Conservation (phyloP, 1,140 invertebrate species). For the Drosophila hydei region DNA sequence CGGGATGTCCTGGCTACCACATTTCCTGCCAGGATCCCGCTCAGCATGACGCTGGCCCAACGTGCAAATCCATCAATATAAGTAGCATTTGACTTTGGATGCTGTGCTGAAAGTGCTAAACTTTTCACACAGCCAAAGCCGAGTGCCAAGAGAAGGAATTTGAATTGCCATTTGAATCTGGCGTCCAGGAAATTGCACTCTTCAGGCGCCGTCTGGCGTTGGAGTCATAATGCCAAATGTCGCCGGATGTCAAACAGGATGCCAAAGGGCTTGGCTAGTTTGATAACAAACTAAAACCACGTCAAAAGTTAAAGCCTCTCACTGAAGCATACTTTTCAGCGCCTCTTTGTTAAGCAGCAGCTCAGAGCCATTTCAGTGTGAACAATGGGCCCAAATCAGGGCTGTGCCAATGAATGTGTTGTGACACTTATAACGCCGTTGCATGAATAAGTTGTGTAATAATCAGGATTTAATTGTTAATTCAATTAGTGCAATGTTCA, state of each 20-base stretch:
- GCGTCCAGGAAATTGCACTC: slow-evolving; percentile 73
- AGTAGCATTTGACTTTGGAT: slow-evolving; percentile 25
- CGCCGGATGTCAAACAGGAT: slow-evolving; percentile 48
- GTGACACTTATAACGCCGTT: slow-evolving; percentile 57
- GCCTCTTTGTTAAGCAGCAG: background rate
- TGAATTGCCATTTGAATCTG: slow-evolving; percentile 23
- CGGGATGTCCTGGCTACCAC: slow-evolving; percentile 67
- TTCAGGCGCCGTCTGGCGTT: slow-evolving; percentile 28
- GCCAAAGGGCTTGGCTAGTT: slow-evolving; percentile 20
- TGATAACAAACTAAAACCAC: slow-evolving; percentile 28
- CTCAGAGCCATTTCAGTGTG: too few species aligned
- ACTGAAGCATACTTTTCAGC: slow-evolving; percentile 26
- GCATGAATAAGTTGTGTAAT: slow-evolving; percentile 71
- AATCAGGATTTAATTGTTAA: slow-evolving; percentile 77
- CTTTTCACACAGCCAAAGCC: slow-evolving; percentile 47
- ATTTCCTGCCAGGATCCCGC: slow-evolving; percentile 66
- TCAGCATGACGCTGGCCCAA: slow-evolving; percentile 18
- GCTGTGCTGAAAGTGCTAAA: slow-evolving; percentile 19
- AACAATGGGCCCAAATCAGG: background rate
- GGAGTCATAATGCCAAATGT: slow-evolving; percentile 46
- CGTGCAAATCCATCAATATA: slow-evolving; percentile 71
- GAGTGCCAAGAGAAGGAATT: slow-evolving; percentile 11
- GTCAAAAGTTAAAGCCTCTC: slow-evolving; percentile 23
- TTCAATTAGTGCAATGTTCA: slow-evolving; percentile 66
- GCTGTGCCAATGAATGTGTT: slow-evolving; percentile 23